Evolutionary conservation across 2,797 vertebrate species (phyloP), one percentile per base, ranked within the genome.

Genomic region (Bovichtus diacanthus): DNA sequence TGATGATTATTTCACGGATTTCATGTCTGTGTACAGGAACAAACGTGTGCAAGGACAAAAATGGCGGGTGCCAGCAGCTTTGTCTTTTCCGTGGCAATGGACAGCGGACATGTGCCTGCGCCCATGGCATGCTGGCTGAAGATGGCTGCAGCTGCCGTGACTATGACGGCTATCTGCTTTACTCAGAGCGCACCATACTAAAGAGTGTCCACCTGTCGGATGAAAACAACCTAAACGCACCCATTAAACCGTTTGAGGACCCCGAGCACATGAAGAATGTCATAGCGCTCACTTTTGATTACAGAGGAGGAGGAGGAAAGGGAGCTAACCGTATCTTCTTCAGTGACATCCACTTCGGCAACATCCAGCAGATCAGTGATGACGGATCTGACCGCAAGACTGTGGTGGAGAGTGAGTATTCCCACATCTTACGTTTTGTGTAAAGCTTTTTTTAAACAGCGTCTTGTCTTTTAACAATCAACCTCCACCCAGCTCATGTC

Each of bases 181-280:
- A 99, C 88, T 99, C 98, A 0, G 98, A 99, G 85, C 96, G 98
- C 27, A 99, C 98, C 58, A 99, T 99, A 87, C 94, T 99, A 25
- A 99, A 99, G 92, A 99, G 98, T 47, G 96, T 99, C 80, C 98
- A 99, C 92, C 94, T 99, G 23, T 99, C 97, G 0, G 98, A 99
- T 0, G 98, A 99, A 87, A 98, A 96, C 90, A 98, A 99, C 92
- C 95, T 99, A 50, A 99, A 99, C 0, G 97, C 98, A 0, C 98
- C 98, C 0, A 97, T 99, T 64, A 98, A 98, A 72, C 98, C 98
- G 1, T 99, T 99, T 0, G 98, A 99, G 90, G 97, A 99, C 2
- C 96, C 97, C 0, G 98, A 99, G 63, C 96, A 98, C 95, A 99
- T 99, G 98, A 99, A 99, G 91, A 99, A 99, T 0, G 98, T 99